Percentiles rank a stretch among this genome's conserved stretches.
Evolutionary conservation across 2,888 invertebrate species (phyloP).

Genomic region (Aelia acuminata): DNA sequence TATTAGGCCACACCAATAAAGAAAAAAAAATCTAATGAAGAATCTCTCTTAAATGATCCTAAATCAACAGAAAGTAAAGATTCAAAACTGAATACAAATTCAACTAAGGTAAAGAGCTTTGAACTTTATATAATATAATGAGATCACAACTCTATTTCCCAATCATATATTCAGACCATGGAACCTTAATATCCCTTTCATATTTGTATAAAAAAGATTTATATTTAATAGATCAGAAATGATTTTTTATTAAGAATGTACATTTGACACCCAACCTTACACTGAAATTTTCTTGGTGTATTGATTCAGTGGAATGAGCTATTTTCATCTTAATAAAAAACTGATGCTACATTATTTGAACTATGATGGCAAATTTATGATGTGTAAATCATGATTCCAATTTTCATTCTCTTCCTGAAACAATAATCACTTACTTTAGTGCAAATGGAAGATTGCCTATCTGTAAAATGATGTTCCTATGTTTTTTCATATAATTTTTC

Average conservation of each 20-base stretch:
- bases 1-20: not conserved
- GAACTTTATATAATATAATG: too few species aligned
- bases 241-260: too few species aligned
- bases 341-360: not conserved
- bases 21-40: not conserved
- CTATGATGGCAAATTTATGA: too few species aligned
- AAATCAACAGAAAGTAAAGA: not conserved
- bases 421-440: not conserved
- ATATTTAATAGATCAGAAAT: too few species aligned
- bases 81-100: not conserved
- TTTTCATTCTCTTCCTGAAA: not conserved
- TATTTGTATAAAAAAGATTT: too few species aligned
- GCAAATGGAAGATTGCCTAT: not conserved
- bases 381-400: not conserved
- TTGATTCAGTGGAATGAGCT: not conserved
- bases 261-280: too few species aligned
- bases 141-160: too few species aligned
- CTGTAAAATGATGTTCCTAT: not conserved
- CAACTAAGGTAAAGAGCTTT: not conserved
- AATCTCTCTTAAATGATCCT: not conserved
- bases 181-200: too few species aligned
- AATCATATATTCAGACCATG: too few species aligned
- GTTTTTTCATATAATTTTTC: too few species aligned
- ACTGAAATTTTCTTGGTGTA: too few species aligned
- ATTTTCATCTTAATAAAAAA: not conserved